A percentile compares a stretch with the other conserved stretches of the same genome.
These are phyloP conservation scores for Mastomys natalensis DNA, from an alignment of 2,113 vertebrate genomes.

Conservation along the genomic window DNA sequence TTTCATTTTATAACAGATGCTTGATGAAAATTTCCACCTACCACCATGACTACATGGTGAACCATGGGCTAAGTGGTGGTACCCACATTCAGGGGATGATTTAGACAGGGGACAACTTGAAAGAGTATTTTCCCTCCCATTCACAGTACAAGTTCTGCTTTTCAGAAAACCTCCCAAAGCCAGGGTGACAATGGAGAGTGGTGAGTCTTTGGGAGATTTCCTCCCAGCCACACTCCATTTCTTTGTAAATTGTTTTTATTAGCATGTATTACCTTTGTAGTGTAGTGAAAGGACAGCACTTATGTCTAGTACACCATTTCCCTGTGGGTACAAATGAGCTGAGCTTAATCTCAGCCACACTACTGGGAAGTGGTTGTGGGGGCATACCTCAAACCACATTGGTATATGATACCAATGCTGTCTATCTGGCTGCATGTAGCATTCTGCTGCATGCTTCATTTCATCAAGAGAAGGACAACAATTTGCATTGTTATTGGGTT, in stretches of 20 bases:
- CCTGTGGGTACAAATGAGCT: neutral
- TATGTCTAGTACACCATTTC: neutral
- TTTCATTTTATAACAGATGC: neutral
- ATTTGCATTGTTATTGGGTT: slow-evolving; percentile 46
- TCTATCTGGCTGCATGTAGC: neutral
- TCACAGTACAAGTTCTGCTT: neutral
- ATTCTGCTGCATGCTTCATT: neutral
- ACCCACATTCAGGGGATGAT: neutral
- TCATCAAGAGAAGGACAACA: slow-evolving; percentile 6
- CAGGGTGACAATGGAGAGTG: neutral
- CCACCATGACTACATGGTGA: neutral
- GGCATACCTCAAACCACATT: slow-evolving; percentile 55
- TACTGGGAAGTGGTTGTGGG: neutral
- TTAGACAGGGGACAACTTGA: neutral
- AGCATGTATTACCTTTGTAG: neutral
- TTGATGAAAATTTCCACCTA: neutral
- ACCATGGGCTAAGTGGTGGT: neutral
- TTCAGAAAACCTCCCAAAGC: slow-evolving; percentile 16
- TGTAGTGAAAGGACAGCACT: neutral
- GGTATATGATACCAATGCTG: neutral
- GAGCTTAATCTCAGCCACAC: neutral
- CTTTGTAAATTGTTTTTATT: neutral
- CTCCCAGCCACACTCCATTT: neutral
- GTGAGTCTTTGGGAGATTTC: neutral
- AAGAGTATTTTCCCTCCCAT: neutral